phyloP scores from a whole-genome alignment of 1,140 invertebrate genomes.

The Myzus persicae region DNA sequence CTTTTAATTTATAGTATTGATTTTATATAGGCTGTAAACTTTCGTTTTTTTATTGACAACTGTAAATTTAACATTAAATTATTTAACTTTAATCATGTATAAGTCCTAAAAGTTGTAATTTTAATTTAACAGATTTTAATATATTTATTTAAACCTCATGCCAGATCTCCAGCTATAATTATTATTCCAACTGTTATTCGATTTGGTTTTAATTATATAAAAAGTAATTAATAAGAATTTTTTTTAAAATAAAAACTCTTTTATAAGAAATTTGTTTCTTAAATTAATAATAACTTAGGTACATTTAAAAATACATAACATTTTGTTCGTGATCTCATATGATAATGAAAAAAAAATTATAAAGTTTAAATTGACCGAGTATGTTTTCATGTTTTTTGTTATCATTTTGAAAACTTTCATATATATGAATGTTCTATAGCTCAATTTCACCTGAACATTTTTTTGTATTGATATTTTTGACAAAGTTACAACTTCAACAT shows the following conservation, averaged over 20 bases:
- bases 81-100: background rate
- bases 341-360: background rate
- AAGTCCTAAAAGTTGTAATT: background rate
- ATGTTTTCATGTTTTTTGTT: background rate
- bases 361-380: background rate
- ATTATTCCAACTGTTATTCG: background rate
- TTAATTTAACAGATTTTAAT: background rate
- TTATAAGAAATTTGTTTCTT: background rate
- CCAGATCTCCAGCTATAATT: background rate
- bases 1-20: background rate
- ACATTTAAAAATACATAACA: background rate
- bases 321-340: background rate
- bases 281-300: background rate
- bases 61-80: background rate
- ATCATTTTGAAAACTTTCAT: background rate
- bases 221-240: background rate
- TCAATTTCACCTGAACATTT: background rate
- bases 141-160: conserved; percentile 6
- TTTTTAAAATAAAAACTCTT: background rate
- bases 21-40: background rate
- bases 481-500: background rate
- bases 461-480: background rate
- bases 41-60: background rate
- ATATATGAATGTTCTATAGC: background rate
- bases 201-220: background rate